Evolutionary conservation across 2,797 vertebrate genomes (phyloP).

Genomic region (Nothura maculosa): DNA sequence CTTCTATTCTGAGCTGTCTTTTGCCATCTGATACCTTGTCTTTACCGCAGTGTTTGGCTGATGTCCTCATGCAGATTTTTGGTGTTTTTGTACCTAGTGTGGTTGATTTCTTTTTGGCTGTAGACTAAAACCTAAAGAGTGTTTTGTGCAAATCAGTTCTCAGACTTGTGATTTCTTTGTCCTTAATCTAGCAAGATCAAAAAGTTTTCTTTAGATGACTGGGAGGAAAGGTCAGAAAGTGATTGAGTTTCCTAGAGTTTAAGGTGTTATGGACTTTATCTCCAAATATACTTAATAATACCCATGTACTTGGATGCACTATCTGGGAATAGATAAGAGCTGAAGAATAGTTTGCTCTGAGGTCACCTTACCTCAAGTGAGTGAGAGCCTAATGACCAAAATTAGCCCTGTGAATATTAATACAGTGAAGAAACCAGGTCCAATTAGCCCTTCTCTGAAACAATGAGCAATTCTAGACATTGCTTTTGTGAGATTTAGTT

Average conservation of each 20-base stretch:
- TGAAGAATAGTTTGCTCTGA: background rate
- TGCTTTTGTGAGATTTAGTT: background rate
- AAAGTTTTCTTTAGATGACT: constrained; percentile 23
- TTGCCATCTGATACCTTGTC: background rate
- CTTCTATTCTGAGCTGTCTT: background rate
- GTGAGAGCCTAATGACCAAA: background rate
- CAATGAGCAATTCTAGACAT: background rate
- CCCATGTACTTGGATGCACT: background rate
- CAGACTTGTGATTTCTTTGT: background rate
- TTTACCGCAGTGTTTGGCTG: background rate
- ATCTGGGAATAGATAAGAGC: background rate
- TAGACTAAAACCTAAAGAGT: constrained; percentile 41
- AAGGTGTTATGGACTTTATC: background rate
- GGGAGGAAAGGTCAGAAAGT: background rate
- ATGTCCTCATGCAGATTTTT: background rate
- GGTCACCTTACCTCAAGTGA: background rate
- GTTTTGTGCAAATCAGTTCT: constrained; percentile 8
- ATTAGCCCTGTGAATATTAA: background rate
- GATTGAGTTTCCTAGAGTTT: background rate
- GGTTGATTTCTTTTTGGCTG: background rate
- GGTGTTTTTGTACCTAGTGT: background rate
- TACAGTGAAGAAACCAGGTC: background rate
- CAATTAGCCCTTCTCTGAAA: background rate
- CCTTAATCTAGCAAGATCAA: constrained; percentile 15
- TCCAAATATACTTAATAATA: background rate